A percentile compares a stretch with the other conserved stretches of the same genome.
Conservation (phyloP, 2,888 invertebrate species). For the Oscheius sp. region DNA sequence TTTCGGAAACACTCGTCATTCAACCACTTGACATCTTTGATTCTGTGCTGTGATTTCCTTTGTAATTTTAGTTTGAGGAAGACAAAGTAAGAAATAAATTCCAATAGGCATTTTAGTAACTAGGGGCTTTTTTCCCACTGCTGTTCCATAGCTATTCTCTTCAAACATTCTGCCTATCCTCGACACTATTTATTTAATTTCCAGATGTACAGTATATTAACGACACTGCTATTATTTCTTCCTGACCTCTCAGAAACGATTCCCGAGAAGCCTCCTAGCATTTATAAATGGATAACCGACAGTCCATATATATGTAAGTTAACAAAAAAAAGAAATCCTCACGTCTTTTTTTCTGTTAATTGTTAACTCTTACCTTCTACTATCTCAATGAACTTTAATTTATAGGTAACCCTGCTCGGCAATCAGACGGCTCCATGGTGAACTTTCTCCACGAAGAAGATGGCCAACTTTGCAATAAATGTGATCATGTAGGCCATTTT, state of each 20-base stretch:
- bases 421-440: slow-evolving; percentile 50
- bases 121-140: neutral
- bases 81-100: neutral
- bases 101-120: neutral
- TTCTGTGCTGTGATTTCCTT: slow-evolving; percentile 16
- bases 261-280: slow-evolving; percentile 56
- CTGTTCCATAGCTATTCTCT: neutral
- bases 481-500: slow-evolving; percentile 48
- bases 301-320: slow-evolving; percentile 71
- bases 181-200: slow-evolving; percentile 13
- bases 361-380: too few relatives aligned
- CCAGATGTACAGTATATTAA: slow-evolving; percentile 33
- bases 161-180: too few relatives aligned
- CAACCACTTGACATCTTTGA: slow-evolving; percentile 33
- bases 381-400: neutral
- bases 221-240: slow-evolving; percentile 14
- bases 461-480: slow-evolving; percentile 62
- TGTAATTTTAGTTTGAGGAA: neutral
- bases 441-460: slow-evolving; percentile 64
- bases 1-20: slow-evolving; percentile 16
- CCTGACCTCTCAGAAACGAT: neutral
- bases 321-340: too few relatives aligned
- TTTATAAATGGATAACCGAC: slow-evolving; percentile 69
- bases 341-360: too few relatives aligned
- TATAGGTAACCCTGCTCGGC: slow-evolving; percentile 63